Conservation (phyloP, 2,888 invertebrate genomes). For the Eupithecia insigniata region DNA sequence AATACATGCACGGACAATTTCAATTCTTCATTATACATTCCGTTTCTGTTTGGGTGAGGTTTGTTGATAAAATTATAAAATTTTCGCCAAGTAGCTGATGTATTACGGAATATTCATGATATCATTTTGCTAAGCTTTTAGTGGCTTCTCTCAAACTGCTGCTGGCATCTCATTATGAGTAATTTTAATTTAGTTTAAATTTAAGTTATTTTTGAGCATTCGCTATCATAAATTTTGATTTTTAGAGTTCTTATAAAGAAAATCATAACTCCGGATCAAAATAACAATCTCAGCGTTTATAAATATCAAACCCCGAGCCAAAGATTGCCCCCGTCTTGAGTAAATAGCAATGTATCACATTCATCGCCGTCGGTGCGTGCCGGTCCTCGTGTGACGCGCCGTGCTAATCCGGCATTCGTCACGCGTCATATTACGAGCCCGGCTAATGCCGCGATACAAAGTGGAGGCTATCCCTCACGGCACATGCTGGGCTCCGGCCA, state of each 20-base stretch:
- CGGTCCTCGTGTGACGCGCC: constrained; percentile 16
- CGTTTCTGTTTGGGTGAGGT: constrained; percentile 36
- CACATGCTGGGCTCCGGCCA: constrained; percentile 45
- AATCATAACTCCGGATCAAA: background rate
- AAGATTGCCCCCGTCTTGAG: constrained; percentile 25
- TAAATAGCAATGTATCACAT: constrained; percentile 29
- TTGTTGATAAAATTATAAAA: constrained; percentile 26
- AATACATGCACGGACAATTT: constrained; percentile 52
- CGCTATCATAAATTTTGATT: background rate
- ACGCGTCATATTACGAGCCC: constrained; percentile 65
- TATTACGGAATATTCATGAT: constrained; percentile 14
- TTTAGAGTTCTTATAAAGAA: background rate
- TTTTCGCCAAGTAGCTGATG: constrained; percentile 11
- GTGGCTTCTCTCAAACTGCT: background rate
- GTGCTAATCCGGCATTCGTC: constrained; percentile 41
- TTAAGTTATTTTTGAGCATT: background rate
- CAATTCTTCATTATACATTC: constrained; percentile 50
- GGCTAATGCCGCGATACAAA: constrained; percentile 68
- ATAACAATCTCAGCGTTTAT: background rate
- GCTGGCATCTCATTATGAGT: background rate
- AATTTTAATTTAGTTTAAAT: background rate
- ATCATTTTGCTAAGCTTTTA: constrained; percentile 1
- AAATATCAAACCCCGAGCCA: background rate
- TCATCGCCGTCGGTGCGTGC: constrained; percentile 33
- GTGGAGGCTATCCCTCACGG: constrained; percentile 62